A percentile compares a stretch with the other conserved stretches of the same genome.
These are phyloP conservation scores for Melitaea athalia DNA, from an alignment of 2,888 invertebrate genomes.

Conservation along the genomic window DNA sequence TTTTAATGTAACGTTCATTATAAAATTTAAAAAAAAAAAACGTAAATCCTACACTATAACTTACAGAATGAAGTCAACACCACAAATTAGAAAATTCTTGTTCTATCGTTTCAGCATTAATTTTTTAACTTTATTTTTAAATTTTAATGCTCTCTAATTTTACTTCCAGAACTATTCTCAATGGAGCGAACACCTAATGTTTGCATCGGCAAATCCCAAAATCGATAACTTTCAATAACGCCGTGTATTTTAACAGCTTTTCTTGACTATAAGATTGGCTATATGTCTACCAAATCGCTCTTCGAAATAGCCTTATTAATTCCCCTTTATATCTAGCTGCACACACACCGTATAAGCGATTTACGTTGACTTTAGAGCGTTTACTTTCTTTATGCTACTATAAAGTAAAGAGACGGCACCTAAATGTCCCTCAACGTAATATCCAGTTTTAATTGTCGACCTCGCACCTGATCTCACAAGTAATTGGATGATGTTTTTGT, in stretches of 20 bases:
- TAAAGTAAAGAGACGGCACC: slow-evolving; percentile 66
- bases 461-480: slow-evolving; percentile 58
- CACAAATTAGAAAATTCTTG: too few relatives aligned
- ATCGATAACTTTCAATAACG: slow-evolving; percentile 77
- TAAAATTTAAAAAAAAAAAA: too few relatives aligned
- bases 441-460: slow-evolving; percentile 70
- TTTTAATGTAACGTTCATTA: too few relatives aligned
- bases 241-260: slow-evolving; percentile 61
- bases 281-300: slow-evolving; percentile 70
- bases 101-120: too few relatives aligned
- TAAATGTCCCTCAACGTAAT: slow-evolving; percentile 56
- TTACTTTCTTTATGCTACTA: slow-evolving; percentile 76
- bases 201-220: slow-evolving; percentile 58
- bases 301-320: slow-evolving; percentile 78
- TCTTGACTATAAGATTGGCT: slow-evolving; percentile 49
- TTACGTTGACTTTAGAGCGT: slow-evolving; percentile 70
- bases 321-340: slow-evolving; percentile 72
- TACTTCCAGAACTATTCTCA: slow-evolving; percentile 17
- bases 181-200: slow-evolving; percentile 47
- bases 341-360: slow-evolving; percentile 65
- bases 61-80: too few relatives aligned
- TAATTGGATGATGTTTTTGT: slow-evolving; percentile 49
- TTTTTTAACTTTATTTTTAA: too few relatives aligned
- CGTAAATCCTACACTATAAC: too few relatives aligned
- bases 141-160: neutral